Conservation (phyloP, 1,140 invertebrate genomes). For the Polypedilum vanderplanki region DNA sequence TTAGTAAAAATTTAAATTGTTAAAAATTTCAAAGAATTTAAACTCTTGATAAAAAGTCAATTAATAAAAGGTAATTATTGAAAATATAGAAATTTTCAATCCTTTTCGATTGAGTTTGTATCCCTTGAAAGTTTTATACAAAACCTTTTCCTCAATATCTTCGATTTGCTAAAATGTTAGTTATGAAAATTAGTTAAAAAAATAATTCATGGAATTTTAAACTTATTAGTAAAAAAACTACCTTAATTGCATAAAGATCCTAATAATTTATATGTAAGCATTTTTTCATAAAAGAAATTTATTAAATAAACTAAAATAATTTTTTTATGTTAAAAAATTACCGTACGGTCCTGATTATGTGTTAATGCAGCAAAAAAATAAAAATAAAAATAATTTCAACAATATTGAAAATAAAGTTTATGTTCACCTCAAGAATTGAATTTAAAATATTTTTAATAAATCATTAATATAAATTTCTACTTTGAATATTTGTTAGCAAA, state of each 20-base stretch:
- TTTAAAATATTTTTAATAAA: too few species aligned
- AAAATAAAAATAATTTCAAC: too few species aligned
- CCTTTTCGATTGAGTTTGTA: too few species aligned
- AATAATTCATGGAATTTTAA: not conserved
- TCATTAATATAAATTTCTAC: too few species aligned
- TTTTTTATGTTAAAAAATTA: conserved; percentile 19
- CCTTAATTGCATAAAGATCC: not conserved
- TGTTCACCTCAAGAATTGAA: too few species aligned
- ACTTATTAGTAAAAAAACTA: not conserved
- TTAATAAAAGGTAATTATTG: not conserved
- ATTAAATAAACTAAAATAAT: too few species aligned
- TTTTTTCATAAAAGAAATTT: too few species aligned
- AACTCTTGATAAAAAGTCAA: not conserved
- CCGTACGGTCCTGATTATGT: conserved; percentile 30
- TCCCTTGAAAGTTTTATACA: too few species aligned
- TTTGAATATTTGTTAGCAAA: too few species aligned
- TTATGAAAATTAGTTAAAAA: not conserved
- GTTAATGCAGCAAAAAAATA: not conserved
- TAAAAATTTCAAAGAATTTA: conserved; percentile 25
- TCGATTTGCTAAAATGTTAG: not conserved
- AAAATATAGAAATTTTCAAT: too few species aligned
- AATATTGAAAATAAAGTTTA: too few species aligned
- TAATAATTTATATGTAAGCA: conserved; percentile 2
- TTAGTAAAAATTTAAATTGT: conserved; percentile 10
- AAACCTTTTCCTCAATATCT: conserved; percentile 8